Evolutionary conservation across 2,888 invertebrate species (phyloP).

Genomic region (Scelioninae gen. 1): DNA sequence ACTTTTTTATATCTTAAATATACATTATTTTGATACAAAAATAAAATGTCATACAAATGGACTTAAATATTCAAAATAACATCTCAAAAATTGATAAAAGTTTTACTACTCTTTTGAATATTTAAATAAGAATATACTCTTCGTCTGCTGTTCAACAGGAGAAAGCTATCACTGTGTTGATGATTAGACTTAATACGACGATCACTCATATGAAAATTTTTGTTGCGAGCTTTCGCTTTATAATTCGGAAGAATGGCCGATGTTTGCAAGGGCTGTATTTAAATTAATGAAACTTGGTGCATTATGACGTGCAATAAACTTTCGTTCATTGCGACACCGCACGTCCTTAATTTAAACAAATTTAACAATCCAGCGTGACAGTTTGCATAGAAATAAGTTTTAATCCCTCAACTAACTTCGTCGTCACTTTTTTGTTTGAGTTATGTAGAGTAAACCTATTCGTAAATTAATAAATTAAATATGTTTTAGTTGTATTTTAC

Average conservation of each 20-base stretch:
- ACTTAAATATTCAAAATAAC: constrained; percentile 20
- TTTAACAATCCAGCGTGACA: constrained; percentile 19
- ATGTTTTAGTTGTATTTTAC: too few species aligned
- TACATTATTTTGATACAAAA: too few species aligned
- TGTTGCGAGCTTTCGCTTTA: neutral
- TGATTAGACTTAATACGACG: constrained; percentile 20
- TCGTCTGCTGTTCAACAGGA: constrained; percentile 8
- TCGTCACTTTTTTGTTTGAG: neutral
- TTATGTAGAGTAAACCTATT: neutral
- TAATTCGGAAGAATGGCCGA: constrained; percentile 17
- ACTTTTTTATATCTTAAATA: too few species aligned
- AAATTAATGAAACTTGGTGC: constrained; percentile 40
- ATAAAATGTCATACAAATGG: neutral
- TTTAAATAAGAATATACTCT: neutral
- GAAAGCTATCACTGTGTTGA: constrained; percentile 17
- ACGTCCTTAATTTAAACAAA: constrained; percentile 21
- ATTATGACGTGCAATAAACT: constrained; percentile 48
- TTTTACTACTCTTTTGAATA: neutral
- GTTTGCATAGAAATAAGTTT: constrained; percentile 21
- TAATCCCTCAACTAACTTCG: constrained; percentile 9
- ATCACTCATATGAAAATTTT: constrained; percentile 17
- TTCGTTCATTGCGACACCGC: constrained; percentile 33
- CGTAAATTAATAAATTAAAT: neutral
- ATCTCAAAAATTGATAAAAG: constrained; percentile 17
- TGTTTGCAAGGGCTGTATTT: constrained; percentile 8